phyloP scores from a whole-genome alignment of 2,797 vertebrate species.

The Siniperca scherzeri region DNA sequence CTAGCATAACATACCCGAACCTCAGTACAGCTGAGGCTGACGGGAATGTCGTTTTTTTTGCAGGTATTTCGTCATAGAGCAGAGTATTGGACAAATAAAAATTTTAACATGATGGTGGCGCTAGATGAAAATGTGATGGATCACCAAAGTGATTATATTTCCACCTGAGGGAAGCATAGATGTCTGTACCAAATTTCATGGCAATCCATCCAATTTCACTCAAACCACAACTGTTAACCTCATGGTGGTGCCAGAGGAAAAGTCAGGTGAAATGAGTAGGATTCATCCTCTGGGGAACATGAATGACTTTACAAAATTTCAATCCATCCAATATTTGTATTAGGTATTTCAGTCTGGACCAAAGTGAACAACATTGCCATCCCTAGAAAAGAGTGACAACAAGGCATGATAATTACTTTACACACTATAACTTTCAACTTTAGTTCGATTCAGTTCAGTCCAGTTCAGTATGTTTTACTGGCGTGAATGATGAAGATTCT shows the following conservation, averaged over 20 bases:
- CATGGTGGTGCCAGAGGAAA: background rate
- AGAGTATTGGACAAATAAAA: background rate
- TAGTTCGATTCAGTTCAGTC: background rate
- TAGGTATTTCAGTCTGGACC: background rate
- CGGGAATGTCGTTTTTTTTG: too few relatives aligned
- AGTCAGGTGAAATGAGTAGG: background rate
- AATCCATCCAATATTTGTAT: background rate
- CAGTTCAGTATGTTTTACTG: background rate
- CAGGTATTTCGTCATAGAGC: background rate
- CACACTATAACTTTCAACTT: background rate
- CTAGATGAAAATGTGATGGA: background rate
- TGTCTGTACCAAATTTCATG: background rate
- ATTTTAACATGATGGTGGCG: background rate
- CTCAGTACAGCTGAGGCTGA: too few relatives aligned
- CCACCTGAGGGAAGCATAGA: background rate
- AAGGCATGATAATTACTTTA: conserved; percentile 2
- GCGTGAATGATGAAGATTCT: background rate
- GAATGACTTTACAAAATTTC: background rate
- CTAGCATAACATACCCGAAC: too few relatives aligned
- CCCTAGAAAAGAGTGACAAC: background rate
- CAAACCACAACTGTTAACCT: background rate
- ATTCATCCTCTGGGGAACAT: background rate
- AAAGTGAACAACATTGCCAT: background rate
- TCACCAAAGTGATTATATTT: background rate
- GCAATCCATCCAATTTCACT: background rate